Evolutionary conservation across 2,113 vertebrate genomes (phyloP), one percentile per base, ranked within the genome.

Genomic region (Geococcyx californianus): DNA sequence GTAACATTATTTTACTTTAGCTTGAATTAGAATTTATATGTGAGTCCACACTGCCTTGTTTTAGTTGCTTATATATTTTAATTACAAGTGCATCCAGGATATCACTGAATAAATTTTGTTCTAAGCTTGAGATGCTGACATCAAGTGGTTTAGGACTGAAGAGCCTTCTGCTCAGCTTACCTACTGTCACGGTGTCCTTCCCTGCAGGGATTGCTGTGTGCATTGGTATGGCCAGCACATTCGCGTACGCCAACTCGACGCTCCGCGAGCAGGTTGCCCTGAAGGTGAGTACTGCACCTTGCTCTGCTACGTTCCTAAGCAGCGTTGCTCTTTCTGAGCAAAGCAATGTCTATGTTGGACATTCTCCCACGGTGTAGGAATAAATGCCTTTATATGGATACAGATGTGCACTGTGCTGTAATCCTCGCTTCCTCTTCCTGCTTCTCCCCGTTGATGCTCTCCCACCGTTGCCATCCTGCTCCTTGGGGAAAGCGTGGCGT

Each of bases 181-280:
- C 3, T 28, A 3, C 13, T 59, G 7, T 94, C 87, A 90, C 52
- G 7, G 47, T 75, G 60, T 74, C 78, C 90, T 59, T 84, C 42
- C 74, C 92, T n/a, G 5, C 98, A 99, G 99, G 99, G 74, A 99
- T 99, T 42, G 98, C 99, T 5, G 98, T 99, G 77, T 99, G 99
- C 92, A 98, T 99, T 16, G 99, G 99, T 45, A 99, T 99, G 99
- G 99, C 99, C 97, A 99, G 99, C 97, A 99, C 99, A 3, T 99
- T 99, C 10, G 98, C 99, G 29, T 99, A 99, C 1, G 99, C 99
- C 94, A 99, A 99, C 96, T 99, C 99, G 29, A 98, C 98, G 0
- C 98, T 99, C 36, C 99, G 98, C 63, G 99, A 99, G 44, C 99
- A 99, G 96, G 99, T 99, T 28, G 99, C 99, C 28, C 97, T 99